phyloP scores from a whole-genome alignment of 2,888 invertebrate genomes.

The Melinaea menophilus region DNA sequence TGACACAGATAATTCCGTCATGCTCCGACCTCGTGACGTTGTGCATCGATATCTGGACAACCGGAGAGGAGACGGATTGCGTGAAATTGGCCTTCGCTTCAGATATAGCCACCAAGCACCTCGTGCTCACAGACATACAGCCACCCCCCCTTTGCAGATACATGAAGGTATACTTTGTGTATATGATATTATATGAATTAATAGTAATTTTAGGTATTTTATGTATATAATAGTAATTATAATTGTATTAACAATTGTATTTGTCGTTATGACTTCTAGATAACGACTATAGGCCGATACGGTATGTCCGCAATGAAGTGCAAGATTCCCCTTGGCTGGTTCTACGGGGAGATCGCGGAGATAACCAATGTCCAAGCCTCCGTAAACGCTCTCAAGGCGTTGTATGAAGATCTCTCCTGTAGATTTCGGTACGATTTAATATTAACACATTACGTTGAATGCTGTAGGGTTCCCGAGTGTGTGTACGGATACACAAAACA shows the following conservation, averaged over 20 bases:
- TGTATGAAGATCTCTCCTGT: constrained; percentile 68
- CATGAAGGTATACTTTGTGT: constrained; percentile 81
- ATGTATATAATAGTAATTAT: too few relatives aligned
- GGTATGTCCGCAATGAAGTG: constrained; percentile 94
- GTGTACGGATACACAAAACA: too few relatives aligned
- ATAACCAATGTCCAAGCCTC: constrained; percentile 80
- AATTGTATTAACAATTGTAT: neutral
- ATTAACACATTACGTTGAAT: neutral
- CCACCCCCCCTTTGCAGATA: constrained; percentile 93
- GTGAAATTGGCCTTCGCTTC: constrained; percentile 89
- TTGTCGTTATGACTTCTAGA: constrained; percentile 67
- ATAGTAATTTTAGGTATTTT: too few relatives aligned
- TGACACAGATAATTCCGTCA: constrained; percentile 81
- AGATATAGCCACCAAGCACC: constrained; percentile 91
- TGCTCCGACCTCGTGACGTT: constrained; percentile 90
- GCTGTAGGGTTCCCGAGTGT: too few relatives aligned
- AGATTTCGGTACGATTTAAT: constrained; percentile 53
- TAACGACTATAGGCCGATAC: constrained; percentile 93
- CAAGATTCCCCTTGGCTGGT: constrained; percentile 94
- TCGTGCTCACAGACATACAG: constrained; percentile 92
- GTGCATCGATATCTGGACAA: constrained; percentile 93
- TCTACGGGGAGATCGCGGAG: constrained; percentile 92
- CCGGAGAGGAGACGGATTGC: constrained; percentile 90
- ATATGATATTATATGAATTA: neutral
- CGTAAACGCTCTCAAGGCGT: constrained; percentile 61